These are phyloP conservation scores for cat (Felis catus) DNA, from an alignment of 2,113 vertebrate genomes.

Conservation along the genomic window F.catus_Fca126_mat1.0 CM031418.1:139117501-139118000, in stretches of 20 bases:
- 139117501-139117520: too few relatives aligned
- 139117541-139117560: too few relatives aligned
- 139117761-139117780: not conserved
- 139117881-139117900: not conserved
- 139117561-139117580: too few relatives aligned
- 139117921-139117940: not conserved
- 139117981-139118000: not conserved
- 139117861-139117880: not conserved
- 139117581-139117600: too few relatives aligned
- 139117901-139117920: not conserved
- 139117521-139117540: too few relatives aligned
- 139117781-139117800: fast-evolving
- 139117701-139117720: not conserved
- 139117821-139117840: not conserved
- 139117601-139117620: too few relatives aligned
- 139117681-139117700: not conserved
- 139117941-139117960: not conserved
- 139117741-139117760: not conserved
- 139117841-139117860: not conserved
- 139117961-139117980: not conserved
- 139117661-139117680: fast-evolving
- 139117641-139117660: too few relatives aligned
- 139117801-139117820: not conserved
- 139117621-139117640: too few relatives aligned
- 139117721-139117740: fast-evolving